Evolutionary conservation across 2,797 vertebrate genomes (phyloP), one percentile per base, ranked within the genome.

Genomic region (Varecia variegata): DNA sequence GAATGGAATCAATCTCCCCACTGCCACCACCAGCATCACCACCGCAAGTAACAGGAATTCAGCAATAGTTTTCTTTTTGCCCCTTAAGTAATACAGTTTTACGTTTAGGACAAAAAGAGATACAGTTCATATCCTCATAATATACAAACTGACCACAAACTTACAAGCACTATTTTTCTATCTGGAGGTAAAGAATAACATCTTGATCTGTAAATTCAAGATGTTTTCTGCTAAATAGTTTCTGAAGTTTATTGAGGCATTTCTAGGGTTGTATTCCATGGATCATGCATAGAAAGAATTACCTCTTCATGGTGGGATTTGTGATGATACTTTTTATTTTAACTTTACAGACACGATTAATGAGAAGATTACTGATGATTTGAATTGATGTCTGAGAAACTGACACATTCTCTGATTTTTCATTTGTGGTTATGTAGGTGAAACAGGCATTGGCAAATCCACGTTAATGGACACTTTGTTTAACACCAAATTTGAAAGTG

Each of bases 381-480:
- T 58, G 30, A 83, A 56, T 30, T 94, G 38, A 8, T 87, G 8
- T 35, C 81, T 70, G 79, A 62, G 32, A 89, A 47, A 14, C 40
- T 82, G 83, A 88, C 52, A 35, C 30, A 14, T 52, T 79, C 43
- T 95, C 81, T 74, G 43, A 40, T 84, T 92, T 97, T 81, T 82
- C 13, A 20, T 25, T 83, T 96, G 52, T 97, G 54, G 50, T 65
- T 80, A 15, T 93, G 0, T 97, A 99, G 99, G 99, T 0, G 99
- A 99, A 88, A 99, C 99, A 0, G 99, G 99, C 93, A 99, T 99
- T 0, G 99, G 99, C 84, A 99, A 99, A 94, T 99, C 99, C 0
- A 99, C 99, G 0, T 82, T 99, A 97, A 99, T 99, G 99, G 99
- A 99, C 97, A 99, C 99, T 4, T 98, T 99, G 93, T 99, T 99